Evolutionary conservation across 2,113 vertebrate genomes (phyloP).

Genomic region (Lamprotornis superbus): DNA sequence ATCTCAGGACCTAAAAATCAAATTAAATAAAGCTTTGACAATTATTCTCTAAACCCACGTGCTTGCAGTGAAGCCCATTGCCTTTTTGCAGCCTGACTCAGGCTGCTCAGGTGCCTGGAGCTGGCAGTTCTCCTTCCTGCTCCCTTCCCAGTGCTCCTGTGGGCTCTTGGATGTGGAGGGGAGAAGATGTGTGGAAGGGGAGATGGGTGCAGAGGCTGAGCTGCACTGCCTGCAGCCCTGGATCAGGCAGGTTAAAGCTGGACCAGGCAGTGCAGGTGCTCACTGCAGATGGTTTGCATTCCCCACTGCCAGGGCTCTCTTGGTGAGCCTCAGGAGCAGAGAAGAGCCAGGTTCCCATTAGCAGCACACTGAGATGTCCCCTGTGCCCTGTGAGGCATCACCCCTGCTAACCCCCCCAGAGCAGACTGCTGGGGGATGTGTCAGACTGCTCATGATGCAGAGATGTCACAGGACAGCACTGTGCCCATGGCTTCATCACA

Average conservation of each 20-base stretch:
- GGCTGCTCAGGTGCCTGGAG: accelerated
- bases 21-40: background rate
- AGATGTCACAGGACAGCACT: background rate
- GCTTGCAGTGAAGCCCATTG: background rate
- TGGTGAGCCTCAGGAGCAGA: background rate
- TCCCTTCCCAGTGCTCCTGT: background rate
- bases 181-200: background rate
- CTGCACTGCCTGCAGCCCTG: background rate
- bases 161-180: accelerated
- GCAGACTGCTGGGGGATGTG: accelerated
- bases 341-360: accelerated
- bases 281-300: background rate
- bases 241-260: background rate
- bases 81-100: background rate
- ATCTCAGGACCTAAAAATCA: background rate
- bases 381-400: background rate
- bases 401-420: background rate
- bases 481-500: accelerated
- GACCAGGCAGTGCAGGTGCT: background rate
- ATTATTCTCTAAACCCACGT: background rate
- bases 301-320: background rate
- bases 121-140: background rate
- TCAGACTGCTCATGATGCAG: background rate
- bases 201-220: background rate
- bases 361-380: background rate